phyloP scores from a whole-genome alignment of 2,113 vertebrate species.

The Pelecanus crispus region DNA sequence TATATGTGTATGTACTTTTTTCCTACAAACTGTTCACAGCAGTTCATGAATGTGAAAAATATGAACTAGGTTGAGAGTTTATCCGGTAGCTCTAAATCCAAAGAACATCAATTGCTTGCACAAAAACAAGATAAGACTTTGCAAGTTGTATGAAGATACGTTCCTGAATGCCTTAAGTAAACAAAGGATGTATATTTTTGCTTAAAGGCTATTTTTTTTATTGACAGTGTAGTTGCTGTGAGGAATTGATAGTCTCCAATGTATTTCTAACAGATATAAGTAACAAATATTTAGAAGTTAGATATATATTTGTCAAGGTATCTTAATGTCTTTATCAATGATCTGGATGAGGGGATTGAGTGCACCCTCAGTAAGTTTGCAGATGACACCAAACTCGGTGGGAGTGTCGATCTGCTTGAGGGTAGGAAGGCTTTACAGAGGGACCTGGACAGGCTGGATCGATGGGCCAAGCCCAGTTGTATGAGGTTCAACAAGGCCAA shows the following conservation, averaged over 20 bases:
- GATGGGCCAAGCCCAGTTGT: no score
- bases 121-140: neutral
- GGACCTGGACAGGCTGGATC: no score
- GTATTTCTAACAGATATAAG: no score
- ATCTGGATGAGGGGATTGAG: no score
- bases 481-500: no score
- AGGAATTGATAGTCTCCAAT: neutral
- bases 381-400: no score
- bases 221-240: accelerated
- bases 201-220: neutral
- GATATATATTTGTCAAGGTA: no score
- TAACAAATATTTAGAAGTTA: no score
- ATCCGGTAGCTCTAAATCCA: neutral
- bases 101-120: neutral
- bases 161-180: neutral
- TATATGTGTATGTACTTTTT: neutral
- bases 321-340: no score
- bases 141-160: neutral
- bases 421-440: no score
- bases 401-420: no score
- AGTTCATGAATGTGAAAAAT: neutral
- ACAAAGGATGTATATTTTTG: neutral
- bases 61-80: neutral
- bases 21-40: neutral
- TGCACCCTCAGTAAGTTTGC: no score